These are phyloP conservation scores for Gobio occitaniae DNA, from an alignment of 2,797 vertebrate species.

Conservation along the genomic window DNA sequence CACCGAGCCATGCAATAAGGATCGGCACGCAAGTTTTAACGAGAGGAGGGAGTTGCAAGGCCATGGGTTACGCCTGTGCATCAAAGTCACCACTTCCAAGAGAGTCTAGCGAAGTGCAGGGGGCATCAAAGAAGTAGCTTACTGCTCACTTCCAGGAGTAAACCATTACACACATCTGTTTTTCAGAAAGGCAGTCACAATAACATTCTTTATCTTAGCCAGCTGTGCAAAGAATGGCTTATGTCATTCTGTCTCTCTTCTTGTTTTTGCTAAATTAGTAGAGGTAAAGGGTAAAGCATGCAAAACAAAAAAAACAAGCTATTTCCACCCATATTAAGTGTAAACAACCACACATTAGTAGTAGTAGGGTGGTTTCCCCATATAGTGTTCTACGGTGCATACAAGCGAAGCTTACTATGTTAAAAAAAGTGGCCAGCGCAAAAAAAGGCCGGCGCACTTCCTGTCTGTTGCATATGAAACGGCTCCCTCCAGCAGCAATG, in stretches of 20 bases:
- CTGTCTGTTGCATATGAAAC: conserved; percentile 70
- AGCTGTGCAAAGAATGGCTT: not conserved
- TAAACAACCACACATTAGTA: conserved; percentile 61
- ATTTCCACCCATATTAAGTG: conserved; percentile 3
- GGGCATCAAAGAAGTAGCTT: conserved; percentile 51
- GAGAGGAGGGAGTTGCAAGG: not conserved
- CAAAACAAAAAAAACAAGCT: not conserved
- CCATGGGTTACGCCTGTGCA: conserved; percentile 12
- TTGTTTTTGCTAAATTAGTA: not conserved
- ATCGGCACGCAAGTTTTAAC: not conserved
- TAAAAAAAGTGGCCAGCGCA: conserved; percentile 19
- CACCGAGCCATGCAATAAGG: not conserved
- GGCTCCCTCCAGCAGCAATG: conserved; percentile 56
- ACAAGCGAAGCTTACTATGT: conserved; percentile 45
- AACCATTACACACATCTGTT: conserved; percentile 17
- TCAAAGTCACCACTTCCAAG: conserved; percentile 55
- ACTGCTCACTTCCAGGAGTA: conserved; percentile 35
- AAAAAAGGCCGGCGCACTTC: conserved; percentile 60
- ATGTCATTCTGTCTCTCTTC: not conserved
- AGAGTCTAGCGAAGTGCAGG: not conserved
- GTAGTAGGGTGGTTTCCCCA: conserved; percentile 73
- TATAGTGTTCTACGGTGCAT: conserved; percentile 34
- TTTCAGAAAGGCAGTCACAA: conserved; percentile 44
- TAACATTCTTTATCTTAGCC: conserved; percentile 16
- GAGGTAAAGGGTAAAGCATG: not conserved